Conservation (phyloP, 1,140 invertebrate species). For the Rhyacophila brunnea region DNA sequence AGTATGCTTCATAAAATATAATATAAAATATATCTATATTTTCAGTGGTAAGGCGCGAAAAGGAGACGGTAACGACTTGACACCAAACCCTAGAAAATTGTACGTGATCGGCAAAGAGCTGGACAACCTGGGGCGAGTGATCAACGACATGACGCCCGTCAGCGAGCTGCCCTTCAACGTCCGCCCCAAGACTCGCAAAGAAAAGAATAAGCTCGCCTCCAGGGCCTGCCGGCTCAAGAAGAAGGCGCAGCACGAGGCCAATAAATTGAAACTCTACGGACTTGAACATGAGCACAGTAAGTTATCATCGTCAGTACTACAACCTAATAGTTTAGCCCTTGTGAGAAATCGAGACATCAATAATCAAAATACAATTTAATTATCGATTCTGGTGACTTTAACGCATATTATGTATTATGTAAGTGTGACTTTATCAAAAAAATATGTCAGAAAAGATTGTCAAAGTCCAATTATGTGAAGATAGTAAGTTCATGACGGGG, state of each 20-base stretch:
- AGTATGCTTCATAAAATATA: no score
- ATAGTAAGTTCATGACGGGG: no score
- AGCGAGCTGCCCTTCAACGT: slow-evolving; percentile 88
- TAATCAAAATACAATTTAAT: no score
- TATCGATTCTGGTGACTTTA: no score
- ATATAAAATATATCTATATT: no score
- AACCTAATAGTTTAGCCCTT: no score
- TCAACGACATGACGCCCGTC: slow-evolving; percentile 94
- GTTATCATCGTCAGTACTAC: no score
- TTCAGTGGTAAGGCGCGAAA: slow-evolving; percentile 89
- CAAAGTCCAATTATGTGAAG: no score
- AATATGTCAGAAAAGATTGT: no score
- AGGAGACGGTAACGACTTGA: slow-evolving; percentile 96
- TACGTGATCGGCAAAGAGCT: slow-evolving; percentile 89
- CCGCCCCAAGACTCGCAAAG: slow-evolving; percentile 88
- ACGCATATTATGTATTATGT: no score
- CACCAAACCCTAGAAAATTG: slow-evolving; percentile 90
- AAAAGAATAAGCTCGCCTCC: slow-evolving; percentile 97
- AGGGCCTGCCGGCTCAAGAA: slow-evolving; percentile 93
- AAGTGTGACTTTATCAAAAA: no score
- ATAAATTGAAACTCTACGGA: slow-evolving; percentile 92
- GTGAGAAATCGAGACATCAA: no score
- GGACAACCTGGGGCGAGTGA: slow-evolving; percentile 84
- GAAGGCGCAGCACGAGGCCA: slow-evolving; percentile 92
- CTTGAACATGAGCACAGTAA: slow-evolving; percentile 92